Percentiles rank a stretch among this genome's conserved stretches.
Evolutionary conservation across 2,888 invertebrate species (phyloP).

Genomic region (Drosophila recens): DNA sequence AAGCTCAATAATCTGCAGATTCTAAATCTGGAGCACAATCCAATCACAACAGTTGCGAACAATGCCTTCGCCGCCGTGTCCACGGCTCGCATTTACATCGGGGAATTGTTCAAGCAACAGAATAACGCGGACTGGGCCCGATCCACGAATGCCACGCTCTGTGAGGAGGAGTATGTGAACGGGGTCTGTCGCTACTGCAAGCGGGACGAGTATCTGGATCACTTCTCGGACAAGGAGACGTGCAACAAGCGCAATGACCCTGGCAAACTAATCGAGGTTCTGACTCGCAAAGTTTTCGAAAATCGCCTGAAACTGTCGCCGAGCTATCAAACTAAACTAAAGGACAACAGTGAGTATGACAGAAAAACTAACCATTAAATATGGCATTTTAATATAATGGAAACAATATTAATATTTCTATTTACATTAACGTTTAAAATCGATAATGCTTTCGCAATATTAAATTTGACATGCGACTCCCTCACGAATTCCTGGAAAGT

Average conservation of each 20-base stretch:
- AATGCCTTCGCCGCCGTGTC: conserved; percentile 59
- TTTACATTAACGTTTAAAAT: conserved; percentile 23
- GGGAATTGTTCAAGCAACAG: conserved; percentile 48
- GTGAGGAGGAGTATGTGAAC: conserved; percentile 68
- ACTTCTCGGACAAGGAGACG: conserved; percentile 66
- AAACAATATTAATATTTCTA: conserved; percentile 19
- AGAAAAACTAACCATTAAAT: neutral
- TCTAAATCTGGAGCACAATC: conserved; percentile 70
- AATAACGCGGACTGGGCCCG: conserved; percentile 60
- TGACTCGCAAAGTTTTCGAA: conserved; percentile 55
- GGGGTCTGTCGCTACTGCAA: conserved; percentile 70
- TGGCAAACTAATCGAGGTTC: conserved; percentile 53
- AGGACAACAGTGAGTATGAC: conserved; percentile 38
- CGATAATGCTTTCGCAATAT: conserved; percentile 46
- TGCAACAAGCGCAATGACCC: conserved; percentile 66
- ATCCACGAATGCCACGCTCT: conserved; percentile 68
- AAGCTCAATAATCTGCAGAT: conserved; percentile 63
- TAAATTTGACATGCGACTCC: conserved; percentile 59
- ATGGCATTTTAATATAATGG: neutral
- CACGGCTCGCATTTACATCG: conserved; percentile 66
- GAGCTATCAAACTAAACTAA: conserved; percentile 19
- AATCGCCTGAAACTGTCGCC: conserved; percentile 46
- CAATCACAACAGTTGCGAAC: conserved; percentile 63
- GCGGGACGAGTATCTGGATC: conserved; percentile 68
- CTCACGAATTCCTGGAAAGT: conserved; percentile 18